Base-by-base conservation (phyloP, 2,888 invertebrate species). In the Lasiommata megera region DNA sequence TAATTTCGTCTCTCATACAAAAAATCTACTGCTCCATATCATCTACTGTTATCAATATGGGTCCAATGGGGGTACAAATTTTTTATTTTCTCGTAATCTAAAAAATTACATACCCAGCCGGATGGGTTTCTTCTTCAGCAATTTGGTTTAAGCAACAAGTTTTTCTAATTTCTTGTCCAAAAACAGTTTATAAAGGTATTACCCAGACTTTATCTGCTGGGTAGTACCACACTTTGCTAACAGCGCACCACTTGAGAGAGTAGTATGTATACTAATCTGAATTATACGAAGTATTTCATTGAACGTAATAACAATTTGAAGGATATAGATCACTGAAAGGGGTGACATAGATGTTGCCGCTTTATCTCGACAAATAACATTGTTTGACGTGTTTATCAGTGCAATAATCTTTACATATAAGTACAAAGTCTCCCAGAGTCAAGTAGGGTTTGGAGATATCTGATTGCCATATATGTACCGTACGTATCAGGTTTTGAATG, bases 331-430 rank as follows among this genome's bases (percentile, higher is more conserved):
- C 40, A 31, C 40, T 29, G 47, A n/a, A 6, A 18, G 36, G 28
- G 51, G 50, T 56, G 43, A 56, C 37, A 41, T 28, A 41, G 9
- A 12, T 47, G 40, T 11, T n/a, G n/a, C 18, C 18, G 46, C 31
- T 41, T 47, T 50, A 55, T 55, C 55, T 41, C 14, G 23, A 55
- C 55, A 55, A 48, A 55, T 48, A 55, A 50, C 50, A 16, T 28
- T 41, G 41, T 14, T 47, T 47, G 54, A 48, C 38, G 48, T 14
- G 34, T 54, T 46, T 55, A 48, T 55, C 48, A 40, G 31, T 40
- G 18, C 36, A 36, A 36, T 48, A 48, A 48, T 48, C 36, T 48
- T 48, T 17, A 48, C 17, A 50, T 12, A 31, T 46, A 50, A 37
- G 37, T 37, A 38, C 38, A 28, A 23, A 50, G 48, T 48, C 17